Conservation (phyloP, 1,140 invertebrate genomes). For the Gonioctena quinquepunctata region DNA sequence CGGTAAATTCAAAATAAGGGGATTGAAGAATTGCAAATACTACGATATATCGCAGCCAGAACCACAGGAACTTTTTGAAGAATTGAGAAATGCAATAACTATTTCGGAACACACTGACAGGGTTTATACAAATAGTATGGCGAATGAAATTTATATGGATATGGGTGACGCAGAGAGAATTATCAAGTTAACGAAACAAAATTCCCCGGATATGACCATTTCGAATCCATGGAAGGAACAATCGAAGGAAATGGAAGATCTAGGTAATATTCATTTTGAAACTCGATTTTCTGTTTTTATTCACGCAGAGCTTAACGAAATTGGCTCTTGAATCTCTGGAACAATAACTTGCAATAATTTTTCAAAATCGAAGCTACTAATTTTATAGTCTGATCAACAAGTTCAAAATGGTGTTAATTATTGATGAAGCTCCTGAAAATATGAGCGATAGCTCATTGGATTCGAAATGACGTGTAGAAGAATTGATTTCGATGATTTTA, state of each 20-base stretch:
- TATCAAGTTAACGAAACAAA: neutral
- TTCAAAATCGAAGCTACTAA: too few species aligned
- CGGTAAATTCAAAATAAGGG: conserved; percentile 15
- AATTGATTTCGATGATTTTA: too few species aligned
- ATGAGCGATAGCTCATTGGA: too few species aligned
- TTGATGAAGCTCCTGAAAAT: too few species aligned
- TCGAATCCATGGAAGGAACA: neutral
- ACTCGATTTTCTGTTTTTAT: too few species aligned
- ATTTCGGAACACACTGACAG: neutral
- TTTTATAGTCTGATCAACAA: too few species aligned
- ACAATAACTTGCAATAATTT: too few species aligned
- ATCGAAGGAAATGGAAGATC: neutral
- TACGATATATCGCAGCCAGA: neutral
- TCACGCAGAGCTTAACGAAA: too few species aligned
- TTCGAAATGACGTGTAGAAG: too few species aligned
- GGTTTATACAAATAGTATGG: neutral
- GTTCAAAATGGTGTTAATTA: too few species aligned
- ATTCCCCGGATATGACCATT: neutral
- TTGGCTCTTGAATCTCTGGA: too few species aligned
- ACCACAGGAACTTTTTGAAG: neutral
- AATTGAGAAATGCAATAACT: neutral
- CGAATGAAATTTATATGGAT: neutral
- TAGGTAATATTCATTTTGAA: too few species aligned
- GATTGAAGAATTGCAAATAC: neutral
- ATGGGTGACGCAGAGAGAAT: neutral